Evolutionary conservation across 1,140 invertebrate species (phyloP).

Genomic region (Idris sp.): DNA sequence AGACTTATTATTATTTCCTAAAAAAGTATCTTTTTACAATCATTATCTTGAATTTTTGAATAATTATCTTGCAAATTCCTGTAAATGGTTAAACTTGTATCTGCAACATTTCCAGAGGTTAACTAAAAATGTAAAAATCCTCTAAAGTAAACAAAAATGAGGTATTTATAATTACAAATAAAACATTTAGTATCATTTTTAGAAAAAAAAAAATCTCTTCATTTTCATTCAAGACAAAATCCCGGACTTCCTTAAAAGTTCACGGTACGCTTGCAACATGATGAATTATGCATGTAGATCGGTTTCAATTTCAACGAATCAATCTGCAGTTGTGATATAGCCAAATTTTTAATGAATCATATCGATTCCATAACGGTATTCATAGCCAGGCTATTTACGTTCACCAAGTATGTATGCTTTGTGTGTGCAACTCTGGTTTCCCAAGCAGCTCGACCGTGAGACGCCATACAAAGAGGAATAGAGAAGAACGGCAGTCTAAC

Average conservation of each 20-base stretch:
- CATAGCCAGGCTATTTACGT: conserved; percentile 40
- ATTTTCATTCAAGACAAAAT: not conserved
- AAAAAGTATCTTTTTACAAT: no score
- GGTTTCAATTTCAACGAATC: conserved; percentile 26
- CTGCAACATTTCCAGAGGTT: no score
- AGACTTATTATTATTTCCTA: no score
- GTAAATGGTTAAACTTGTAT: no score
- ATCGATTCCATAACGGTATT: conserved; percentile 57
- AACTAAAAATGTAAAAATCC: no score
- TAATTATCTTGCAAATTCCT: no score
- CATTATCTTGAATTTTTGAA: no score
- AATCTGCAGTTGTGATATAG: conserved; percentile 15
- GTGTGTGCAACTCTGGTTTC: conserved; percentile 52
- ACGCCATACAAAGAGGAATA: conserved; percentile 49
- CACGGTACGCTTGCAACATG: conserved; percentile 14
- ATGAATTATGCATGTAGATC: conserved; percentile 18
- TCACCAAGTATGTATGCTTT: conserved; percentile 34
- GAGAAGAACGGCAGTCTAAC: conserved; percentile 54
- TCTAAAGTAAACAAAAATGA: no score
- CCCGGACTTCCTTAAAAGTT: not conserved
- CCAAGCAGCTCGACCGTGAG: conserved; percentile 59
- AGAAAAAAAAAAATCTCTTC: conserved; percentile 5
- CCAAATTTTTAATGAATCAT: conserved; percentile 49
- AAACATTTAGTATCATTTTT: no score
- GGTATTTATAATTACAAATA: no score